phyloP scores from a whole-genome alignment of 2,888 invertebrate genomes.

The Cremastinae sp. region DNA sequence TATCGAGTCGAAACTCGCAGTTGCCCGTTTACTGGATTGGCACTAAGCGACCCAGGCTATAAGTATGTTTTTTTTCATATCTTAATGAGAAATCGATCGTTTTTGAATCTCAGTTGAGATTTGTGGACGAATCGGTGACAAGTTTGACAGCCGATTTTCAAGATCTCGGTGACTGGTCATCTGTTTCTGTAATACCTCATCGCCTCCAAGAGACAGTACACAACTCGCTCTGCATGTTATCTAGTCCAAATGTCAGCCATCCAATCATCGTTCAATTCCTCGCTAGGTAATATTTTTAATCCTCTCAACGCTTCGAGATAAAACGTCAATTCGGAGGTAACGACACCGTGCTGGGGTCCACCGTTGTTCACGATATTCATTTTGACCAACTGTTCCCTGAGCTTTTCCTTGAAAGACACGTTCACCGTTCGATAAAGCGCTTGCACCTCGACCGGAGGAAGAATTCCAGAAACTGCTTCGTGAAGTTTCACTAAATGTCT shows the following conservation, averaged over 20 bases:
- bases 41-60: neutral
- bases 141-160: neutral
- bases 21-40: neutral
- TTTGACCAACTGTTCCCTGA: constrained; percentile 90
- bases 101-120: neutral
- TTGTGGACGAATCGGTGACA: constrained; percentile 9
- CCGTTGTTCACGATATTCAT: constrained; percentile 96
- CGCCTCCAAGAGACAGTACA: constrained; percentile 77
- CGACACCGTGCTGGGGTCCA: constrained; percentile 97
- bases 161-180: constrained; percentile 40
- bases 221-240: constrained; percentile 81
- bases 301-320: constrained; percentile 93
- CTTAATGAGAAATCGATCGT: neutral
- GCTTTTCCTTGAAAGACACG: constrained; percentile 91
- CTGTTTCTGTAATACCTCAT: constrained; percentile 70
- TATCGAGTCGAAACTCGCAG: constrained; percentile 22
- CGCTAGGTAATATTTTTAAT: constrained; percentile 88
- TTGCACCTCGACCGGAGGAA: constrained; percentile 90
- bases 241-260: constrained; percentile 92
- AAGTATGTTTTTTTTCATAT: neutral
- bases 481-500: constrained; percentile 93
- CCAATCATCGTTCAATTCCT: constrained; percentile 88
- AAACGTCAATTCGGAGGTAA: constrained; percentile 95
- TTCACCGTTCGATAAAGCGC: constrained; percentile 89
- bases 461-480: constrained; percentile 92